Base-by-base conservation (phyloP, 1,140 invertebrate genomes). In the Battus philenor region DNA sequence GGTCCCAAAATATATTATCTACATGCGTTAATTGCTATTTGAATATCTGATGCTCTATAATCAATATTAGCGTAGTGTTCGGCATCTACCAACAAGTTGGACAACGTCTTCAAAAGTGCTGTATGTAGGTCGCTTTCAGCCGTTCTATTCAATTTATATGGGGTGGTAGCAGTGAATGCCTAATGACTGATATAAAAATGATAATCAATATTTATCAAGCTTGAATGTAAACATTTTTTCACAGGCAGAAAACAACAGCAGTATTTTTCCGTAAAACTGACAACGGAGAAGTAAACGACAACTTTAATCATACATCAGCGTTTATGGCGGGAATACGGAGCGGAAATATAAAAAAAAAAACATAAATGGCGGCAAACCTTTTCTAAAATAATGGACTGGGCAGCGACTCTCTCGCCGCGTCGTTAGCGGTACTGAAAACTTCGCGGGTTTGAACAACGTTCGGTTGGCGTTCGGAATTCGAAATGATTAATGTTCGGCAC, bases 381-480 rank as follows among this genome's bases (percentile, higher is more conserved):
- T 77, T 60, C 47, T 61, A 68, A 77, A 77, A 79, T 81, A 77
- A 81, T 81, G 75, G 75, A 82, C 57, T 70, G 65, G 57, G 67
- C 58, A 50, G 44, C 47, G 58, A 70, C 52, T 81, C 72, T 67
- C 60, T 74, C 66, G 44, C 48, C 54, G 52, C 61, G 62, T 77
- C 74, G 71, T 78, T 80, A 78, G 57, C 70, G 55, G 46, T 58
- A 67, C 56, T 66, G 54, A 54, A 66, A 71, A 75, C 61, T 75
- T 67, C 45, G 47, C 36, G 17, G 36, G 52, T 55, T 68, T 58
- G 60, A 66, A 61, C 50, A 54, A 50, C 59, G 59, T 62, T 66
- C 53, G 39, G 44, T 50, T 50, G 44, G 55, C 53, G 41, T 50
- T 36, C 51, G 44, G 55, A 65, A 63, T 71, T 53, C 52, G 46